These are phyloP conservation scores for Drosophila demipolita DNA, from an alignment of 2,888 invertebrate genomes.

Conservation along the genomic window DNA sequence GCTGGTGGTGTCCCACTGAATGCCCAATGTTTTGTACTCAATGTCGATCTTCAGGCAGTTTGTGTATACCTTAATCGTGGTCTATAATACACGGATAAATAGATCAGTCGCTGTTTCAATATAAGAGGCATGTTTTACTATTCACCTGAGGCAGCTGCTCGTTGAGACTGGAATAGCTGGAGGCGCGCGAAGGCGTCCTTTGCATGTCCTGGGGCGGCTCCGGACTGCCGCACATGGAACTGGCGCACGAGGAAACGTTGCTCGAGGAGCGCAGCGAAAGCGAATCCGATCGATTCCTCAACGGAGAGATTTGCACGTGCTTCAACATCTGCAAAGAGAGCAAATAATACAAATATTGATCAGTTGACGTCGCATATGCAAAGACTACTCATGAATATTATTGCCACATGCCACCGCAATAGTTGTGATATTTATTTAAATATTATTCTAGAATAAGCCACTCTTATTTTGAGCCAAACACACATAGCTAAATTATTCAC, in stretches of 20 bases:
- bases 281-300: conserved; percentile 93
- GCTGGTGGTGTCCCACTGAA: conserved; percentile 95
- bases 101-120: background rate
- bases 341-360: background rate
- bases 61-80: conserved; percentile 96
- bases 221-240: conserved; percentile 88
- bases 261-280: conserved; percentile 90
- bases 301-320: conserved; percentile 95
- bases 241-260: conserved; percentile 87
- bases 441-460: background rate
- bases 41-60: conserved; percentile 95
- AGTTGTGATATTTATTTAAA: background rate
- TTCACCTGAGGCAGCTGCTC: conserved; percentile 86
- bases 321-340: conserved; percentile 89
- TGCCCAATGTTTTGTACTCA: conserved; percentile 97
- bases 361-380: too few species aligned
- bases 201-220: conserved; percentile 86
- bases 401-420: background rate
- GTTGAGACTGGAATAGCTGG: conserved; percentile 88
- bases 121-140: fast-evolving
- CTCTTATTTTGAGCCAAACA: background rate
- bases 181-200: conserved; percentile 89
- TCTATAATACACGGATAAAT: conserved; percentile 86
- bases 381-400: background rate
- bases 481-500: background rate